Percentiles rank a stretch among this genome's conserved stretches.
Evolutionary conservation across 2,797 vertebrate species (phyloP).

Genomic region (Cyprinodon diabolis): DNA sequence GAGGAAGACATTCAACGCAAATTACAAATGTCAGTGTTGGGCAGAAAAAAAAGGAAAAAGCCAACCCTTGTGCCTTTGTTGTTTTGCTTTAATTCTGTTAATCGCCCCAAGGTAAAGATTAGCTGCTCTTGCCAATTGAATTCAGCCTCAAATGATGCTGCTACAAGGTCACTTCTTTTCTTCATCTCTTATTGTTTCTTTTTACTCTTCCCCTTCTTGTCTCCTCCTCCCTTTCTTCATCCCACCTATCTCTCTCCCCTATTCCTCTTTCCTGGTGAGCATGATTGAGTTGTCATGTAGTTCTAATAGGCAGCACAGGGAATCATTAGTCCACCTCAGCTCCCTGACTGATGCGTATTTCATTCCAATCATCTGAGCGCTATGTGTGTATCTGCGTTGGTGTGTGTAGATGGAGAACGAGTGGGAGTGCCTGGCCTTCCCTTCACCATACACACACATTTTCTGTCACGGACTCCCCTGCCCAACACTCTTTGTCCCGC

Average conservation of each 20-base stretch:
- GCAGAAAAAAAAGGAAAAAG: slow-evolving; percentile 66
- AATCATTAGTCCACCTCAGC: slow-evolving; percentile 98
- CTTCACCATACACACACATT: slow-evolving; percentile 22
- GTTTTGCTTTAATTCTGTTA: slow-evolving; percentile 93
- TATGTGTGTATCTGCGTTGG: slow-evolving; percentile 52
- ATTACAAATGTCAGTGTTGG: slow-evolving; percentile 72
- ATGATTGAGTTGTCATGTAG: slow-evolving; percentile 99
- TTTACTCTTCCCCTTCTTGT: slow-evolving; percentile 35
- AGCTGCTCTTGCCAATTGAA: slow-evolving; percentile 98
- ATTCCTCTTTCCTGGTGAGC: slow-evolving; percentile 80
- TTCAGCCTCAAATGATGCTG: slow-evolving; percentile 94
- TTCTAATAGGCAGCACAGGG: slow-evolving; percentile 98
- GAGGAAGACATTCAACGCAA: slow-evolving; percentile 59
- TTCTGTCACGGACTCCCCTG: slow-evolving; percentile 24
- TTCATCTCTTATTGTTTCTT: slow-evolving; percentile 54
- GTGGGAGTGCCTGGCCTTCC: background rate
- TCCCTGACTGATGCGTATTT: slow-evolving; percentile 98
- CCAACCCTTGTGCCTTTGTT: slow-evolving; percentile 82
- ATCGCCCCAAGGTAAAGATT: slow-evolving; percentile 98
- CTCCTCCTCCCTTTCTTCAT: slow-evolving; percentile 9
- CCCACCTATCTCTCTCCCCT: slow-evolving; percentile 47
- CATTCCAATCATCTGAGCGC: slow-evolving; percentile 96
- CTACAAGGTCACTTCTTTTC: slow-evolving; percentile 90
- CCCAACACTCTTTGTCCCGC: slow-evolving; percentile 42
- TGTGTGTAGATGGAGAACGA: slow-evolving; percentile 39